Conservation (phyloP, 2,797 vertebrate genomes). For the Neostethus bicornis region DNA sequence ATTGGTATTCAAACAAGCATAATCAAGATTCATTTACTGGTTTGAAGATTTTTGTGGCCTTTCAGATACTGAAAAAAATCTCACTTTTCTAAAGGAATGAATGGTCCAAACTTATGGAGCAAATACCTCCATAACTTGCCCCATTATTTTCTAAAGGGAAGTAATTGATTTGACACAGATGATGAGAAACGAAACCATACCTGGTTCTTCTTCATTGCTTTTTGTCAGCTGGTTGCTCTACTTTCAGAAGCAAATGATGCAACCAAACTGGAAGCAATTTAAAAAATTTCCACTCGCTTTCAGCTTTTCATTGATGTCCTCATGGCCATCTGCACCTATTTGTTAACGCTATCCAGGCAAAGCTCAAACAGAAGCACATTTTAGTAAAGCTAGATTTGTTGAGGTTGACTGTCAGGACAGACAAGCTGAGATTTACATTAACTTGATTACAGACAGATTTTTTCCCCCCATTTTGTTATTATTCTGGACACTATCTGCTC, state of each 20-base stretch:
- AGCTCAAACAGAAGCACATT: conserved; percentile 41
- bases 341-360: conserved; percentile 35
- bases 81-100: neutral
- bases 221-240: conserved; percentile 12
- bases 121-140: conserved; percentile 8
- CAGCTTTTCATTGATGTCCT: conserved; percentile 32
- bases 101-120: conserved; percentile 11
- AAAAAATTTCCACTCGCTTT: conserved; percentile 24
- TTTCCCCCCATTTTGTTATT: conserved; percentile 26
- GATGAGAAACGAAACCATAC: conserved; percentile 3
- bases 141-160: neutral
- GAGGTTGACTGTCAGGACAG: conserved; percentile 48
- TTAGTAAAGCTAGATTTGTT: conserved; percentile 24
- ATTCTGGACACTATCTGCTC: conserved; percentile 46
- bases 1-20: conserved; percentile 12
- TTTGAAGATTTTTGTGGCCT: conserved; percentile 23
- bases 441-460: conserved; percentile 44
- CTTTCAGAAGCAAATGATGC: conserved; percentile 35
- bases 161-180: neutral
- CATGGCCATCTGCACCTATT: conserved; percentile 41
- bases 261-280: conserved; percentile 33
- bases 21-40: conserved; percentile 7
- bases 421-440: conserved; percentile 44
- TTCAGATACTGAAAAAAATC: conserved; percentile 7
- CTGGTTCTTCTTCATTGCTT: conserved; percentile 5